A percentile compares a stretch with the other conserved stretches of the same genome.
These are phyloP conservation scores for Nyctereutes procyonoides DNA, from an alignment of 2,113 vertebrate species.

Conservation along the genomic window DNA sequence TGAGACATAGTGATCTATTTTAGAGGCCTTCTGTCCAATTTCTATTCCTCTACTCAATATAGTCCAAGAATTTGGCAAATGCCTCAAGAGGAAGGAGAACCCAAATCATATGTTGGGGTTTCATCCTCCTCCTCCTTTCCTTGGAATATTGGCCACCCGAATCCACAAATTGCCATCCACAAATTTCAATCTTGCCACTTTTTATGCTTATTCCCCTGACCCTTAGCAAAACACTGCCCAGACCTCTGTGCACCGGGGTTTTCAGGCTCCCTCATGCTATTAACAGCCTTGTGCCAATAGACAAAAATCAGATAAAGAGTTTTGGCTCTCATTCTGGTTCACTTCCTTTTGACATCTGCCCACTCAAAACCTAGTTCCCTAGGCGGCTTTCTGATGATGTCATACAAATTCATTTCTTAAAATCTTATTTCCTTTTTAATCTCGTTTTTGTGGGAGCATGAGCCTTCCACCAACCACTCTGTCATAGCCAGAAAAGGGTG, in stretches of 20 bases:
- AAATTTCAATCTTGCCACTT: background rate
- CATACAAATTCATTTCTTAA: background rate
- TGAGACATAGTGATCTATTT: background rate
- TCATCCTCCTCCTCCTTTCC: background rate
- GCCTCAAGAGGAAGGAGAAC: background rate
- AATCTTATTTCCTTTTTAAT: slow-evolving; percentile 60
- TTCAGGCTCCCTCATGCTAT: background rate
- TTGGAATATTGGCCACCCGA: background rate
- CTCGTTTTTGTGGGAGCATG: background rate
- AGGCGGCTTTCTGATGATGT: slow-evolving; percentile 37
- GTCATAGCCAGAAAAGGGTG: background rate
- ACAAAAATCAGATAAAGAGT: background rate
- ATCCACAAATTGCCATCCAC: background rate
- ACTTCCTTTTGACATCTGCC: slow-evolving; percentile 13
- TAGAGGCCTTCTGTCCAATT: background rate
- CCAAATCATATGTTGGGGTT: background rate
- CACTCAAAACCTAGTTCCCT: background rate
- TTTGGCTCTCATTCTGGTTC: background rate
- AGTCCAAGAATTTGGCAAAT: background rate
- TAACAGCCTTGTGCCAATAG: background rate
- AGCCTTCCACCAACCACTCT: background rate
- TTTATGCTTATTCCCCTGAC: background rate
- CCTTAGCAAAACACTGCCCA: background rate
- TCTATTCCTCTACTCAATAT: background rate
- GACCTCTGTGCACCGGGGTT: background rate